Conservation (phyloP, 2,888 invertebrate genomes). For the Yponomeuta evonymella region DNA sequence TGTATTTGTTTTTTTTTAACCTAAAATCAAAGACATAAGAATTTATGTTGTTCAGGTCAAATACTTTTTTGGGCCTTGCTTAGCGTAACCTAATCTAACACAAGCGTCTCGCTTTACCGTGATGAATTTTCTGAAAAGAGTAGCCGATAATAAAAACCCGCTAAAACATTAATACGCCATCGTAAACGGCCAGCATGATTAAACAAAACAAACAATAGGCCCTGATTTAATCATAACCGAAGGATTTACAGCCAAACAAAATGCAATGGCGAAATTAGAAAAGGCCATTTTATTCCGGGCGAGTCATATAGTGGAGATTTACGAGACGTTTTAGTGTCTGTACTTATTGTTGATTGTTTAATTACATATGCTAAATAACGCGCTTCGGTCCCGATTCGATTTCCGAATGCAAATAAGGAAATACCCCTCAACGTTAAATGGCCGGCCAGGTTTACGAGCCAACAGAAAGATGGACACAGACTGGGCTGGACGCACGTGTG, state of each 20-base stretch:
- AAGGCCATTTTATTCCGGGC: constrained; percentile 4
- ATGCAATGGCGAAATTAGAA: constrained; percentile 10
- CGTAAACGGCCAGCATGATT: constrained; percentile 2
- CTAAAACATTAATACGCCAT: constrained; percentile 6
- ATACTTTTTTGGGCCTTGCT: not conserved
- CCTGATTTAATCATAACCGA: constrained; percentile 12
- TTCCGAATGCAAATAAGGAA: constrained; percentile 42
- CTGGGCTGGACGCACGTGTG: not conserved
- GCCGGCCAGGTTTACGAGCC: constrained; percentile 7
- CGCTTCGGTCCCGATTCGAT: constrained; percentile 36
- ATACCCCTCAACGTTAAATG: constrained; percentile 17
- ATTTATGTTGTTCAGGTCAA: too few relatives aligned
- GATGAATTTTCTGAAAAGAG: not conserved
- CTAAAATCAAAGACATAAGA: too few relatives aligned
- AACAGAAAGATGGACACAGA: not conserved
- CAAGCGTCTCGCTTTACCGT: not conserved
- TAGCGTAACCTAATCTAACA: not conserved
- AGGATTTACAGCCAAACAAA: constrained; percentile 6
- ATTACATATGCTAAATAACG: constrained; percentile 41
- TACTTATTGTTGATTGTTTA: constrained; percentile 48
- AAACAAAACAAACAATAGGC: not conserved
- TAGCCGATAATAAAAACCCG: not conserved
- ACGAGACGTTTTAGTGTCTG: constrained; percentile 6
- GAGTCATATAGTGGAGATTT: not conserved
- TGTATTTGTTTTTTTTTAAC: not conserved